phyloP scores from a whole-genome alignment of 2,113 vertebrate genomes.

The Machaerirhynchus nigripectus region DNA sequence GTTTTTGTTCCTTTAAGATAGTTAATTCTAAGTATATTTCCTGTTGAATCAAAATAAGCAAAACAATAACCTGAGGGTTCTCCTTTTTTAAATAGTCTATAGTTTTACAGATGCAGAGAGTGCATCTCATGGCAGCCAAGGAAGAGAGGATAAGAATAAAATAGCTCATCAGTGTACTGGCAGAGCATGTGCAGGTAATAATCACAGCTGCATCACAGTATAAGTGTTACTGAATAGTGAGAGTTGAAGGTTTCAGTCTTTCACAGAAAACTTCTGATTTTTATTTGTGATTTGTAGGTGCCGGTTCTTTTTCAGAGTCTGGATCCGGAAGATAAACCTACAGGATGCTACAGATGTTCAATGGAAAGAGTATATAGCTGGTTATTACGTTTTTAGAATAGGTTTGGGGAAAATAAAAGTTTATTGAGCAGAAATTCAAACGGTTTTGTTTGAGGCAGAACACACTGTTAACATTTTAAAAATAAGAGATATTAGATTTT shows the following conservation, averaged over 20 bases:
- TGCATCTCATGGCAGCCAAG: neutral
- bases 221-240: neutral
- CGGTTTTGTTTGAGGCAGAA: neutral
- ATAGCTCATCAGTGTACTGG: neutral
- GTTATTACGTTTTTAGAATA: neutral
- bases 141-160: neutral
- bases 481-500: neutral
- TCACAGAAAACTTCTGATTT: neutral
- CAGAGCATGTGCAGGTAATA: neutral
- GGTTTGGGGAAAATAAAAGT: neutral
- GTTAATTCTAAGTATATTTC: neutral
- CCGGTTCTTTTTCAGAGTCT: neutral
- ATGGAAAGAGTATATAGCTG: neutral
- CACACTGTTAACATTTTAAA: neutral
- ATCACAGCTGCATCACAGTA: neutral
- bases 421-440: conserved; percentile 15
- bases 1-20: neutral
- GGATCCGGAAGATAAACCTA: neutral
- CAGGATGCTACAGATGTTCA: neutral
- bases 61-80: neutral
- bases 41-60: neutral
- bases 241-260: neutral
- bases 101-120: neutral
- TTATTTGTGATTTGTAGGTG: neutral
- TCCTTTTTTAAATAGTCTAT: neutral